These are phyloP conservation scores for Galleria mellonella DNA, from an alignment of 1,140 invertebrate species.

Conservation along the genomic window DNA sequence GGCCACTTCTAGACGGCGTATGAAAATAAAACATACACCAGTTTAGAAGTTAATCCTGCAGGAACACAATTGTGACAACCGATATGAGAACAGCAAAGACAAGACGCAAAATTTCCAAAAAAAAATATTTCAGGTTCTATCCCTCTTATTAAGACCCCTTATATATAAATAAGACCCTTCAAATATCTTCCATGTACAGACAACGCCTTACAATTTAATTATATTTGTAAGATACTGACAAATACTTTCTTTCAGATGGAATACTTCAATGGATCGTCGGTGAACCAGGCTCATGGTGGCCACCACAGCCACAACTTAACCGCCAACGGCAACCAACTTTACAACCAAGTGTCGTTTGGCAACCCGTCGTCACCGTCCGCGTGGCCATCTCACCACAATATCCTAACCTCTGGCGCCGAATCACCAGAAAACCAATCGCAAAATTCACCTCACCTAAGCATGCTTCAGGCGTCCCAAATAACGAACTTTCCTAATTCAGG, in stretches of 20 bases:
- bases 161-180: too few species aligned
- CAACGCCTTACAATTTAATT: too few species aligned
- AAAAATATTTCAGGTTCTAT: too few species aligned
- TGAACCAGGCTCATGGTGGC: slow-evolving; percentile 58
- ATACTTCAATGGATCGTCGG: slow-evolving; percentile 76
- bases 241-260: slow-evolving; percentile 73
- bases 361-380: slow-evolving; percentile 52
- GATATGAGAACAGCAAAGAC: too few species aligned
- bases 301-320: slow-evolving; percentile 56
- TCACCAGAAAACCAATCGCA: slow-evolving; percentile 61
- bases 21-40: too few species aligned
- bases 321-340: slow-evolving; percentile 60
- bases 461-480: slow-evolving; percentile 66
- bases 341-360: slow-evolving; percentile 65
- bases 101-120: too few species aligned
- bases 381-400: slow-evolving; percentile 62
- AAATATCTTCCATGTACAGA: too few species aligned
- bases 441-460: slow-evolving; percentile 56
- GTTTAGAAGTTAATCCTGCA: too few species aligned
- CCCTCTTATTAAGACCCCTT: too few species aligned
- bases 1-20: too few species aligned
- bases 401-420: slow-evolving; percentile 55
- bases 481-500: slow-evolving; percentile 59
- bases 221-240: slow-evolving; percentile 1
- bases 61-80: too few species aligned